Evolutionary conservation across 2,888 invertebrate genomes (phyloP).

Genomic region (Corythucha ciliata): DNA sequence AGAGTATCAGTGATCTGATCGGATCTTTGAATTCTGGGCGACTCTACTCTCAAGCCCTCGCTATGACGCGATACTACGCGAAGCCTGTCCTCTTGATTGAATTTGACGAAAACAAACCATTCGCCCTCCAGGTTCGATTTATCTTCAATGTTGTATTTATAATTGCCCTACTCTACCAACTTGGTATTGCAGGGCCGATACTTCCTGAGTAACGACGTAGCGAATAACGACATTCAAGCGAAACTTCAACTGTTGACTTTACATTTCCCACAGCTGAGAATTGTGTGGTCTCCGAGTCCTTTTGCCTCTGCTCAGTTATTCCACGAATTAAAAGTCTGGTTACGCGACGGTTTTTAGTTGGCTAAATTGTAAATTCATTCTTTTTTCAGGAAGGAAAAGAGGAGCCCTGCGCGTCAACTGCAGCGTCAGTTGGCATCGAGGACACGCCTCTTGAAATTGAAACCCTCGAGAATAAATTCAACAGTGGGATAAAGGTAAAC

Average conservation of each 20-base stretch:
- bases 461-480: conserved; percentile 46
- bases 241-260: conserved; percentile 87
- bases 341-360: no score
- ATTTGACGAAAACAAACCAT: conserved; percentile 89
- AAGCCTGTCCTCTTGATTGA: conserved; percentile 89
- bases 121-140: conserved; percentile 65
- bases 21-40: conserved; percentile 92
- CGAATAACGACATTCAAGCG: conserved; percentile 69
- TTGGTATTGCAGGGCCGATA: conserved; percentile 54
- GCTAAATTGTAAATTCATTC: no score
- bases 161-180: not conserved
- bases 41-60: conserved; percentile 86
- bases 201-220: conserved; percentile 67
- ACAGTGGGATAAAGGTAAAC: conserved; percentile 49
- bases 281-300: conserved; percentile 95
- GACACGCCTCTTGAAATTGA: conserved; percentile 46
- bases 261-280: conserved; percentile 83
- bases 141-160: not conserved
- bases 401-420: conserved; percentile 66
- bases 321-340: conserved; percentile 81
- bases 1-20: conserved; percentile 90
- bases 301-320: conserved; percentile 93
- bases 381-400: conserved; percentile 60
- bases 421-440: conserved; percentile 61
- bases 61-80: conserved; percentile 82